These are phyloP conservation scores for Mus minutoides DNA, from an alignment of 2,797 vertebrate species.

Conservation along the genomic window DNA sequence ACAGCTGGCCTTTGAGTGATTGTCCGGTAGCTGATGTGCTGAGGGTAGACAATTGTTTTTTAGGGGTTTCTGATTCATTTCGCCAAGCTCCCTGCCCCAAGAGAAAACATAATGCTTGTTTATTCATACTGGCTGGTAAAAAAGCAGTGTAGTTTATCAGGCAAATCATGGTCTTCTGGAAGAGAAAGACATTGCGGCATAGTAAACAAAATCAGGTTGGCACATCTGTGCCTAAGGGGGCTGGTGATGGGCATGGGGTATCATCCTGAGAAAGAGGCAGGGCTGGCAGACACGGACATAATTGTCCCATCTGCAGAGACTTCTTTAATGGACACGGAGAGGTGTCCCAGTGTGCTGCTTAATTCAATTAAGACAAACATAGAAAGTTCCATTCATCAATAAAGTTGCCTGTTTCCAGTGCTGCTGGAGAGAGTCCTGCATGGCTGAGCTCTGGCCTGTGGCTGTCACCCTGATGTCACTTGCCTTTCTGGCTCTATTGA, in stretches of 20 bases:
- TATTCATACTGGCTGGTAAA: slow-evolving; percentile 78
- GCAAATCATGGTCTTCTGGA: slow-evolving; percentile 75
- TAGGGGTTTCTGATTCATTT: slow-evolving; percentile 88
- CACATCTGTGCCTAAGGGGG: slow-evolving; percentile 73
- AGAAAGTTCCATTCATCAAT: slow-evolving; percentile 69
- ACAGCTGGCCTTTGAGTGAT: slow-evolving; percentile 88
- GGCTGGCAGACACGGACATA: slow-evolving; percentile 53
- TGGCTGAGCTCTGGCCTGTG: neutral
- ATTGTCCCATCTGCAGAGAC: slow-evolving; percentile 68
- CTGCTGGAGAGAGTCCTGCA: neutral
- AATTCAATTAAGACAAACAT: slow-evolving; percentile 76
- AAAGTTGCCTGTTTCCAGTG: slow-evolving; percentile 20
- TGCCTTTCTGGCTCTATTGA: slow-evolving; percentile 40
- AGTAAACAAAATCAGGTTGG: slow-evolving; percentile 38
- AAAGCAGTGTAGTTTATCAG: slow-evolving; percentile 77
- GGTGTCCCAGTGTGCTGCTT: slow-evolving; percentile 69
- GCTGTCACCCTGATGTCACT: neutral
- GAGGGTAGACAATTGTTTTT: slow-evolving; percentile 82
- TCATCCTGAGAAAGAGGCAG: neutral
- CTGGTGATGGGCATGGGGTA: slow-evolving; percentile 55
- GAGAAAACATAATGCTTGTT: slow-evolving; percentile 82
- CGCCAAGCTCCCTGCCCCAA: slow-evolving; percentile 81
- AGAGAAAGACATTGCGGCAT: slow-evolving; percentile 43
- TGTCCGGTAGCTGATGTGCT: slow-evolving; percentile 87
- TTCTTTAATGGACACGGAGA: slow-evolving; percentile 60